Conservation (phyloP, 2,113 vertebrate genomes). For the Eidolon helvum region DNA sequence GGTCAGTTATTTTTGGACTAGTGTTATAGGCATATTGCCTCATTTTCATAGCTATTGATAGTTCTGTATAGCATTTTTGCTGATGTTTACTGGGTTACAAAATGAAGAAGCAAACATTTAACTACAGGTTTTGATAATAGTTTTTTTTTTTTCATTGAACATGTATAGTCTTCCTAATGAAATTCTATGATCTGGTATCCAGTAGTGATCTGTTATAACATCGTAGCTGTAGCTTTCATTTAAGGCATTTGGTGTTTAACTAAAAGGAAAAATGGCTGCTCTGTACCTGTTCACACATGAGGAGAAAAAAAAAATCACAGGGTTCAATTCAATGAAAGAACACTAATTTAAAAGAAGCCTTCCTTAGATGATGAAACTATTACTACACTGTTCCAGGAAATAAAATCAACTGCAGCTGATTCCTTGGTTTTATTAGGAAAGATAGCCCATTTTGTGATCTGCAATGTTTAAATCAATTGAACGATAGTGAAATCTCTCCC, state of each 20-base stretch:
- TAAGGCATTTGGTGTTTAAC: background rate
- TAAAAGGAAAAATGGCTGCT: background rate
- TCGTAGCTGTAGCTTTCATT: background rate
- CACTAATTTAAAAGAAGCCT: constrained; percentile 31
- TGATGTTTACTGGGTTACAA: background rate
- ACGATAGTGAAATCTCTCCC: constrained; percentile 78
- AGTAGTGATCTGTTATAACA: background rate
- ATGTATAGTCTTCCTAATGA: background rate
- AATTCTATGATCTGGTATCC: background rate
- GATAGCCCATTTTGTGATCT: constrained; percentile 71
- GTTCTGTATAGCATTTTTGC: background rate
- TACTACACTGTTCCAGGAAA: constrained; percentile 33
- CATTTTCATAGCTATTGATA: background rate
- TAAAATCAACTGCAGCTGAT: constrained; percentile 46
- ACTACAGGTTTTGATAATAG: background rate
- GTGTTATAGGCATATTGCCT: background rate
- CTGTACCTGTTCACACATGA: constrained; percentile 9
- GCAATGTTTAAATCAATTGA: constrained; percentile 81
- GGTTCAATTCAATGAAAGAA: background rate
- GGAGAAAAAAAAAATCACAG: background rate
- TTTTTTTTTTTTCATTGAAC: background rate
- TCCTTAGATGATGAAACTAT: background rate
- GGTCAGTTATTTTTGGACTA: background rate
- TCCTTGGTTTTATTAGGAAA: constrained; percentile 73
- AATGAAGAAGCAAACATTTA: background rate